These are phyloP conservation scores for Drosophila grimshawi DNA, from an alignment of 1,140 invertebrate species.

Conservation along the genomic window DNA sequence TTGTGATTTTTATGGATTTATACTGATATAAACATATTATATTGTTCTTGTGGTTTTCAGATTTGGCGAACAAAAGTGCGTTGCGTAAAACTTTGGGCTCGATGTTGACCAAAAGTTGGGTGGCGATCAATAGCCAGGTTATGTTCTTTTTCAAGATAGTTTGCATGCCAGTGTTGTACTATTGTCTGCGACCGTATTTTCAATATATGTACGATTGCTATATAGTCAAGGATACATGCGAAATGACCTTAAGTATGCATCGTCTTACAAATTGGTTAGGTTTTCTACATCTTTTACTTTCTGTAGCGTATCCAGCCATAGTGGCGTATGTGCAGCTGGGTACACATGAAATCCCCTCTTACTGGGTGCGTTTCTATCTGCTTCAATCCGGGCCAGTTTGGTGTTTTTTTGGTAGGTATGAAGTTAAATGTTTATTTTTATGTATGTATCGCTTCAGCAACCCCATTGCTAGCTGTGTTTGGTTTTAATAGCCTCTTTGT, in stretches of 20 bases:
- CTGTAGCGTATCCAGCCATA: conserved; percentile 62
- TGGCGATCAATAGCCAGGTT: conserved; percentile 57
- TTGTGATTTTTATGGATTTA: background rate
- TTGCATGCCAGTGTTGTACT: conserved; percentile 67
- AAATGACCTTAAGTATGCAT: conserved; percentile 63
- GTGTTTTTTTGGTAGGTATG: conserved; percentile 58
- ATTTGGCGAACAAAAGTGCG: conserved; percentile 30
- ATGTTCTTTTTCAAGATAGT: conserved; percentile 75
- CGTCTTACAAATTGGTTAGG: background rate
- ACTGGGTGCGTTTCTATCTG: conserved; percentile 61
- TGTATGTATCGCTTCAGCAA: background rate
- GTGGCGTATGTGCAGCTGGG: conserved; percentile 59
- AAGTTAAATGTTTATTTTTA: background rate
- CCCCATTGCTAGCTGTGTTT: conserved; percentile 52
- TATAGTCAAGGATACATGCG: conserved; percentile 51
- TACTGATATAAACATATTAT: background rate
- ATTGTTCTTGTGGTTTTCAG: conserved; percentile 7
- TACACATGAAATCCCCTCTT: conserved; percentile 55
- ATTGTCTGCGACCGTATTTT: conserved; percentile 60
- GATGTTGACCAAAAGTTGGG: conserved; percentile 55
- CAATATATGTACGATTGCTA: conserved; percentile 70
- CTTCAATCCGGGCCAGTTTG: conserved; percentile 58
- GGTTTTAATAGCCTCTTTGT: conserved; percentile 71
- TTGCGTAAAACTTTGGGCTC: conserved; percentile 33
- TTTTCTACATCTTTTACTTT: background rate